Conservation (phyloP, 2,113 vertebrate genomes). For the Calypte anna region DNA sequence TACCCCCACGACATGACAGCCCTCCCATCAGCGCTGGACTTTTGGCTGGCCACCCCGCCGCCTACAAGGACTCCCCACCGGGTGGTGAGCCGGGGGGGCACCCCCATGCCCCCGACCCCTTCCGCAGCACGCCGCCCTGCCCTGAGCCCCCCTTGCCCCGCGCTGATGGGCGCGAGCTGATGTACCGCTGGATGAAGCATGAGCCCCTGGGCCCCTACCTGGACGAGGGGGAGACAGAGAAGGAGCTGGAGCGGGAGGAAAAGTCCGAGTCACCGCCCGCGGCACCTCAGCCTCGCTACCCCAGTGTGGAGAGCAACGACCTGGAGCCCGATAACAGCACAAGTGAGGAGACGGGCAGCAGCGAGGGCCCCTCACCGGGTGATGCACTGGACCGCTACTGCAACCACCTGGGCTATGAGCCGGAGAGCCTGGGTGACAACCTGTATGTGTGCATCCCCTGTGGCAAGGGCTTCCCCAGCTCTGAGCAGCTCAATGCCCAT, state of each 20-base stretch:
- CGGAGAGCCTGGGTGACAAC: conserved; percentile 96
- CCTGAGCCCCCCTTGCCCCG: conserved; percentile 83
- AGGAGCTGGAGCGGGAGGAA: conserved; percentile 67
- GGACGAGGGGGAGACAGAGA: conserved; percentile 85
- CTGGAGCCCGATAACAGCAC: conserved; percentile 90
- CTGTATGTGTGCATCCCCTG: conserved; percentile 98
- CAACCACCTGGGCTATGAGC: conserved; percentile 91
- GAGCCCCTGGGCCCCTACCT: conserved; percentile 87
- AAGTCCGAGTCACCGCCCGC: conserved; percentile 65
- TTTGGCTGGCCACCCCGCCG: conserved; percentile 73
- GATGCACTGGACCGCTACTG: conserved; percentile 89
- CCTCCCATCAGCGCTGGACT: conserved; percentile 73
- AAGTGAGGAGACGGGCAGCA: conserved; percentile 95
- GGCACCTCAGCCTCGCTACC: conserved; percentile 74
- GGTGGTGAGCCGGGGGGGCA: conserved; percentile 70
- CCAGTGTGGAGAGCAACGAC: conserved; percentile 79
- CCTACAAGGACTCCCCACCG: conserved; percentile 79
- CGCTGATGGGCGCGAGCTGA: conserved; percentile 76
- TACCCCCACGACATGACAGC: conserved; percentile 79
- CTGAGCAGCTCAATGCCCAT: conserved; percentile 97
- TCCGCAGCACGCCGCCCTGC: conserved; percentile 71
- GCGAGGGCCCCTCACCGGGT: conserved; percentile 90
- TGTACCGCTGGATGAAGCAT: conserved; percentile 96
- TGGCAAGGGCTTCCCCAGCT: conserved; percentile 98
- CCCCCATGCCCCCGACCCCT: conserved; percentile 73